Conservation (phyloP, 2,888 invertebrate species). For the Dascillus cervinus region DNA sequence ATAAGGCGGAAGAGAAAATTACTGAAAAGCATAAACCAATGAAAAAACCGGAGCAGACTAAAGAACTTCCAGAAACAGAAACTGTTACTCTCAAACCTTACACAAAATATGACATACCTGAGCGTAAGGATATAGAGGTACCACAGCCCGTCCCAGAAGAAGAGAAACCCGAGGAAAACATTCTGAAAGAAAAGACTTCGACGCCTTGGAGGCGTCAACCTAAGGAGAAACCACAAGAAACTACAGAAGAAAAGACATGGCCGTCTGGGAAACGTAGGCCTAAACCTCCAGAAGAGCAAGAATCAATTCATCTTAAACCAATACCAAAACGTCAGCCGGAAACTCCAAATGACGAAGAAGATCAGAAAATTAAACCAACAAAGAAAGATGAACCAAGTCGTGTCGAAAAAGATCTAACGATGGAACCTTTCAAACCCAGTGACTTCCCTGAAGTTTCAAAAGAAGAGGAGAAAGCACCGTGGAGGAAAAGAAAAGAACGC, state of each 20-base stretch:
- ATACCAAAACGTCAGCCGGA: slow-evolving; percentile 23
- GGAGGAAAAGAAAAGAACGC: slow-evolving; percentile 12
- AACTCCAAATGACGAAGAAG: slow-evolving; percentile 21
- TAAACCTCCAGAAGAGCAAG: slow-evolving; percentile 37
- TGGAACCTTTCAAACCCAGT: slow-evolving; percentile 31
- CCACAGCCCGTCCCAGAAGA: slow-evolving; percentile 9
- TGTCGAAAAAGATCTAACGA: slow-evolving; percentile 31
- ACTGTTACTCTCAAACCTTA: background rate
- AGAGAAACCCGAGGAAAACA: slow-evolving; percentile 19
- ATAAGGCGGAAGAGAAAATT: slow-evolving; percentile 23
- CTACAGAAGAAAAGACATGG: slow-evolving; percentile 29
- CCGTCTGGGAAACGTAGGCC: slow-evolving; percentile 26
- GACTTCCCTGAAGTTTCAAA: slow-evolving; percentile 28
- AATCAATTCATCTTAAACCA: slow-evolving; percentile 47
- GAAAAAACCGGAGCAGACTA: background rate
- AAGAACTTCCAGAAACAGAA: background rate
- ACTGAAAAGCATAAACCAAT: background rate
- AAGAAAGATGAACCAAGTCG: slow-evolving; percentile 27
- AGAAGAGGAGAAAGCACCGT: slow-evolving; percentile 11
- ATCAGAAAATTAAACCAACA: slow-evolving; percentile 27
- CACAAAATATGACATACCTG: background rate
- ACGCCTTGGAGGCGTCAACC: slow-evolving; percentile 19
- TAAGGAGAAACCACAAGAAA: slow-evolving; percentile 16
- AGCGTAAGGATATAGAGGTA: background rate
- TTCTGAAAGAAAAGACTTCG: slow-evolving; percentile 14